These are phyloP conservation scores for Rhinopomastus cyanomelas DNA, from an alignment of 2,113 vertebrate genomes.

Conservation along the genomic window DNA sequence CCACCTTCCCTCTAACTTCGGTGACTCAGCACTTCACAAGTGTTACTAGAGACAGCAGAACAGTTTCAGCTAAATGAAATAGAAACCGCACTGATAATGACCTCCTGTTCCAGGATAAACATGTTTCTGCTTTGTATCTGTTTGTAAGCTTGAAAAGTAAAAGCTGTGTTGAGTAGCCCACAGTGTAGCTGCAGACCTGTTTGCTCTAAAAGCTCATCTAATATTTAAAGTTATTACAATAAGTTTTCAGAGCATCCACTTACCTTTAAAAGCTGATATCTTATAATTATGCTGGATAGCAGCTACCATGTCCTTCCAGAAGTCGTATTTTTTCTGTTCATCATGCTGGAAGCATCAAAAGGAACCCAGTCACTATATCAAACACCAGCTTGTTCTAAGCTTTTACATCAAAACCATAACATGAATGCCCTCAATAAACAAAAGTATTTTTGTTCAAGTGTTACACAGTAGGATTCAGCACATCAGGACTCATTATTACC, in stretches of 20 bases:
- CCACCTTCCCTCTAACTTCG: neutral
- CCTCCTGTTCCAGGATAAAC: neutral
- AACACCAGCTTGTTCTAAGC: neutral
- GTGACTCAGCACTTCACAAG: neutral
- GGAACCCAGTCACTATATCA: constrained; percentile 4
- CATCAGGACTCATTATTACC: neutral
- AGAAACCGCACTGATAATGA: neutral
- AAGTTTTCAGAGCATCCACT: constrained; percentile 26
- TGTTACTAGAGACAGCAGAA: neutral
- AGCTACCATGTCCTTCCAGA: constrained; percentile 94
- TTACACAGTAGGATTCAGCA: neutral
- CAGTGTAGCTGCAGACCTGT: neutral
- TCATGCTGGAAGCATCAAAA: constrained; percentile 76
- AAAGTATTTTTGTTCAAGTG: neutral
- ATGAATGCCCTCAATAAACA: neutral
- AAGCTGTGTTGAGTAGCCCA: neutral
- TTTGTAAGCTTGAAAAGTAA: neutral
- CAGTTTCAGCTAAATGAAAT: neutral
- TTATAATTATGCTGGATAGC: constrained; percentile 96
- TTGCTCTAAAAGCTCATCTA: neutral
- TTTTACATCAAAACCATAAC: neutral
- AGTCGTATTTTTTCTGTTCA: constrained; percentile 85
- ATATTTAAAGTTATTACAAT: neutral
- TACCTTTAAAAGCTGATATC: constrained; percentile 95
- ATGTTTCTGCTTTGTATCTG: neutral